Evolutionary conservation across 2,113 vertebrate genomes (phyloP), one percentile per base, ranked within the genome.

Genomic region (Ia io): DNA sequence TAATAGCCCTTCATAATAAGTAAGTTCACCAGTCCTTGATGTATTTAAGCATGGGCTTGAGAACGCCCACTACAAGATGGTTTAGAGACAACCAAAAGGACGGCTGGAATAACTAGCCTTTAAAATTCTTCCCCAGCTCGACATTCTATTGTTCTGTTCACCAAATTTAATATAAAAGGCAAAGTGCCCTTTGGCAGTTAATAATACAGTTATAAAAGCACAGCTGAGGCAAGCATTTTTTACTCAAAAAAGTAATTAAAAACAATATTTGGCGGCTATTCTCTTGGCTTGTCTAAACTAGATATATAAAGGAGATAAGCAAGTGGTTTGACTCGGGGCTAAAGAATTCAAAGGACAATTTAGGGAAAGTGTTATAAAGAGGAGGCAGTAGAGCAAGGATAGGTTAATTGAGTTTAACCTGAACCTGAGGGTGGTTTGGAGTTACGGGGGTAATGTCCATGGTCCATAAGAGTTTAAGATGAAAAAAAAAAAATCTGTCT

Each of bases 131-230:
- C 92, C 88, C 86, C 28, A n/a, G 53, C 40, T 78, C 12, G 7
- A 63, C 12, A 49, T 53, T 76, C 83, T 88, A 84, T 84, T 95
- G 84, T 94, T 92, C 71, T 95, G 30, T 59, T 79, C 32, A 80
- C 47, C 49, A 61, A 85, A 85, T 95, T 85, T 91, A 96, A 96
- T 93, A 91, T 77, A 77, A 94, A 92, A 90, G 59, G 88, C 88
- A n/a, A 95, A 91, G 37, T 79, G 73, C 90, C 90, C 94, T 74
- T 74, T 32, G 74, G 69, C 94, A 76, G 84, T 94, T 93, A 95
- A 97, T 94, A 94, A 95, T 88, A 91, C 84, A 94, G 85, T 94
- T 96, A 76, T 20, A 79, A 95, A 93, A 93, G 83, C 42, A 91
- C 90, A 94, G 94, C 80, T 88, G 59, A 93, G 88, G 49, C 53